These are phyloP conservation scores for Vanessa atalanta DNA, from an alignment of 1,140 invertebrate species.

Conservation along the genomic window DNA sequence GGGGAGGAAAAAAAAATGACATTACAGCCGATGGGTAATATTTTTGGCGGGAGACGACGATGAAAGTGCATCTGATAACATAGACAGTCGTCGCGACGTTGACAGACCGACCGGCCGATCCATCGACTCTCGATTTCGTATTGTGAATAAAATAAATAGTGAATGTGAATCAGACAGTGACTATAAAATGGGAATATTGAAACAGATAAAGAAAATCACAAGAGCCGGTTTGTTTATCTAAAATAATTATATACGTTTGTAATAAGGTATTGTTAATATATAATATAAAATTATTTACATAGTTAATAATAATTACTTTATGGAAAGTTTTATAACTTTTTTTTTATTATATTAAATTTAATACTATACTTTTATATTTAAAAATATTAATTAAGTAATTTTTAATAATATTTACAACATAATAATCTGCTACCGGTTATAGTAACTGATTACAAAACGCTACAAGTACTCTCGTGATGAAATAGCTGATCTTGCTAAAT, in stretches of 20 bases:
- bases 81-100: conserved; percentile 38
- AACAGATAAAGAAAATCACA: conserved; percentile 62
- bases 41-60: conserved; percentile 48
- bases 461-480: conserved; percentile 12
- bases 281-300: too few relatives aligned
- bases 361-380: too few relatives aligned
- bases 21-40: conserved; percentile 1
- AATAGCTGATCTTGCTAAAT: conserved; percentile 26
- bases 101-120: conserved; percentile 36
- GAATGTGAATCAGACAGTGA: conserved; percentile 23
- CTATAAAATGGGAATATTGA: conserved; percentile 57
- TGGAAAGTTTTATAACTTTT: too few relatives aligned
- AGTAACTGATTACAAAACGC: conserved; percentile 18
- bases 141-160: conserved; percentile 32
- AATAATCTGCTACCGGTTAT: neutral
- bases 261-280: too few relatives aligned
- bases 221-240: conserved; percentile 38
- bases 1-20: neutral
- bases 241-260: too few relatives aligned
- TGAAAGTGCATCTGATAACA: conserved; percentile 43
- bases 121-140: conserved; percentile 12
- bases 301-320: too few relatives aligned
- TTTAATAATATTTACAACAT: neutral
- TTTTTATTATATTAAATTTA: too few relatives aligned
- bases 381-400: too few relatives aligned